Conservation (phyloP, 2,113 vertebrate species). For the Macrotus californicus region DNA sequence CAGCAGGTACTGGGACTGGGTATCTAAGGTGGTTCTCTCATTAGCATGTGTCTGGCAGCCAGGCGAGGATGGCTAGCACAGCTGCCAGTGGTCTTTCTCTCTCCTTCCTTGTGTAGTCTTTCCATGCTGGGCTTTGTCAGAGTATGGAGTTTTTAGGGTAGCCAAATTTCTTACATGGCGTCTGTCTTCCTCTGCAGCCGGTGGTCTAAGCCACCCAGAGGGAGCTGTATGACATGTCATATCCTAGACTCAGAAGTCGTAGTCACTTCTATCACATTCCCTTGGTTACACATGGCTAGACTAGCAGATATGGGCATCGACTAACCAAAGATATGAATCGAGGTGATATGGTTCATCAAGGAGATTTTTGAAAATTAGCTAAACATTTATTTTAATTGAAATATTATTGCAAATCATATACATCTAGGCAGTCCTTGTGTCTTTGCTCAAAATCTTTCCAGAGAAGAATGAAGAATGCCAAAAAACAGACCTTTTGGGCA, state of each 20-base stretch:
- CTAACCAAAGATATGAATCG: not conserved
- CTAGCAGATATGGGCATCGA: not conserved
- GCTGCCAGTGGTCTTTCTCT: not conserved
- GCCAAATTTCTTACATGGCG: not conserved
- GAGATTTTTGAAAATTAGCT: not conserved
- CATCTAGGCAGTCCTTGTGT: not conserved
- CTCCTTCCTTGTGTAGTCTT: not conserved
- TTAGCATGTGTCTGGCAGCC: not conserved
- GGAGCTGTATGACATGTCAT: not conserved
- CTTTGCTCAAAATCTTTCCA: not conserved
- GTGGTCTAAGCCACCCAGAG: not conserved
- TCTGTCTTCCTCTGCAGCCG: not conserved
- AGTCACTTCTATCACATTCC: not conserved
- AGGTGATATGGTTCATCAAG: not conserved
- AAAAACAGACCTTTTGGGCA: not conserved
- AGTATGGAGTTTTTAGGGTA: not conserved
- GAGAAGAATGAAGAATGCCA: not conserved
- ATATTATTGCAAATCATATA: not conserved
- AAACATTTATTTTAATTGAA: not conserved
- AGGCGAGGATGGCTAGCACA: not conserved
- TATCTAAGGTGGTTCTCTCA: not conserved
- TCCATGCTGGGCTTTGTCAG: not conserved
- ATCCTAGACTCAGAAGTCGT: not conserved
- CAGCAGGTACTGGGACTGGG: not conserved
- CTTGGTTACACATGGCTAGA: not conserved